Evolutionary conservation across 35 echinoderm and acorn worm species (phyloP).

Genomic region (Chiridota heheva): DNA sequence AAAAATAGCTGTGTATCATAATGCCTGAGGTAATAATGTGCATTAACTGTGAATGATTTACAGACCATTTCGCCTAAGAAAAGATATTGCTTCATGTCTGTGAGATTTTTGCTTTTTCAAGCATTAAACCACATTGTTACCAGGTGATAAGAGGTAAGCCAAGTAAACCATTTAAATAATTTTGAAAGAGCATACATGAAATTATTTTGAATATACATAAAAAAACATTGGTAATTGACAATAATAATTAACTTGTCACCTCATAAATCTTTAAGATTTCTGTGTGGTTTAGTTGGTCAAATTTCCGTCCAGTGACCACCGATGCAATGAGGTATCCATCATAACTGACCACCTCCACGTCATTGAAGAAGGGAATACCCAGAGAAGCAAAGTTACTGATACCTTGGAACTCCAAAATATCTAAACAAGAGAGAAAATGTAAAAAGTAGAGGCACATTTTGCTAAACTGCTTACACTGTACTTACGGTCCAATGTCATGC

Average conservation of each 20-base stretch:
- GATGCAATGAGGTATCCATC: conserved; percentile 25
- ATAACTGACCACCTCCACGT: conserved; percentile 7
- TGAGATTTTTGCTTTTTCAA: no score
- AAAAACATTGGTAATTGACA: not conserved
- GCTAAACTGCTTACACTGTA: no score
- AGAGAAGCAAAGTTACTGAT: conserved; percentile 20
- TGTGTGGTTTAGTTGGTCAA: conserved; percentile 7
- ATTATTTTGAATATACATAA: not conserved
- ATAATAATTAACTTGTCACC: not conserved
- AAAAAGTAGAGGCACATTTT: no score
- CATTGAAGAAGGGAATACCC: conserved; percentile 18
- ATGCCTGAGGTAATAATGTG: no score
- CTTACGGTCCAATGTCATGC: no score
- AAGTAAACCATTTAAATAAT: not conserved
- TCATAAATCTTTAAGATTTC: conserved; percentile 27
- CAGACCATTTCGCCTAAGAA: no score
- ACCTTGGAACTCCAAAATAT: conserved; percentile 6
- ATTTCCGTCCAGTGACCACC: conserved; percentile 21
- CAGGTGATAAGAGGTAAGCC: not conserved
- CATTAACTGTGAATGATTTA: no score
- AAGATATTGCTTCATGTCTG: no score
- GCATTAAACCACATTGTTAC: no score
- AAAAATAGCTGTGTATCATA: no score
- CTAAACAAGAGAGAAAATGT: conserved; percentile 7
- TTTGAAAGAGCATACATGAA: not conserved